Base-by-base conservation (phyloP, 2,113 vertebrate genomes). In the Ochotona princeps region DNA sequence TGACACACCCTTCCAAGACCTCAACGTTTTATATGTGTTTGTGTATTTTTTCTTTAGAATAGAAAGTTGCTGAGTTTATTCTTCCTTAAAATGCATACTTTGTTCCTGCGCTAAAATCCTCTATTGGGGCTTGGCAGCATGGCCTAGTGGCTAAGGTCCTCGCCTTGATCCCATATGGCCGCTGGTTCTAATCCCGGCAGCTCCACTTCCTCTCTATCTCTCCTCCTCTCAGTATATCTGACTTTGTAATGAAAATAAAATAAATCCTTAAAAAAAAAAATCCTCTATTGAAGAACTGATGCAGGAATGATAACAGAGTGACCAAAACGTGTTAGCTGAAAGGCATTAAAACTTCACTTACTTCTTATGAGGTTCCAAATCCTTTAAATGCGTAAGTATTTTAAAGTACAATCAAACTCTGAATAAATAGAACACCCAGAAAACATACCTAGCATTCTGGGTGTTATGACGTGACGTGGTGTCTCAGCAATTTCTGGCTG, bases 301-400 rank as follows among this genome's bases (percentile, higher is more conserved):
- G 47, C 47, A 67, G 6, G 75, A 66, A 17, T 60, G 12, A 83
- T 49, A 69, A 82, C 61, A 82, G 69, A 15, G 17, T 89, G 8
- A 89, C 15, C 85, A 87, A 91, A 94, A 83, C 91, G 13, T 13
- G 70, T 83, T 51, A 86, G 63, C 74, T 70, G 81, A 81, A 38
- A 23, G 17, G 65, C 90, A 90, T 90, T 4, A 35, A 38, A 73
- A 80, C 57, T 38, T 49, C 21, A 66, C 79, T 82, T 74, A 82
- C 38, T 49, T 84, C 47, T 66, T 32, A 67, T 23, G 67, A 78
- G 44, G 38, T 28, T 35, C 73, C 38, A 84, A 10, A 10, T 60
- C 20, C 89, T 92, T 89, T 49, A 70, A 81, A 82, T 84, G 10
- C 76, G 66, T 1, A 87, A 73, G 90, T 9, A 80, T 10, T 28